Evolutionary conservation across 2,888 invertebrate genomes (phyloP).

Genomic region (Cynaeus angustus): DNA sequence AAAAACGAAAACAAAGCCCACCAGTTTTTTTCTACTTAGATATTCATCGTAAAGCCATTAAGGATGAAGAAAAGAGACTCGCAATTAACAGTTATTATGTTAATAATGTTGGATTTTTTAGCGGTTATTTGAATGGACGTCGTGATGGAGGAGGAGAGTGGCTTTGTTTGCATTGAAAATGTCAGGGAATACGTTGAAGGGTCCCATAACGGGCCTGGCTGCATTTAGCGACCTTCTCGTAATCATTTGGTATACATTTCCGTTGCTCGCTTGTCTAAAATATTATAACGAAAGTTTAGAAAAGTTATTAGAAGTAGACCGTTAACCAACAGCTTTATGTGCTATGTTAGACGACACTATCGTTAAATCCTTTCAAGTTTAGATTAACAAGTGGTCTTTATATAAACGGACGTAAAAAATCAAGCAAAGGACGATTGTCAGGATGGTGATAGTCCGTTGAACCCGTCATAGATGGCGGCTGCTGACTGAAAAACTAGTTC

Average conservation of each 20-base stretch:
- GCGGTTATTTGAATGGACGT: slow-evolving; percentile 11
- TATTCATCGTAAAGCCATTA: slow-evolving; percentile 13
- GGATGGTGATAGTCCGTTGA: slow-evolving; percentile 55
- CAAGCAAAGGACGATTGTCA: not conserved
- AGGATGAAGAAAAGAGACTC: not conserved
- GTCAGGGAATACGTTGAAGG: slow-evolving; percentile 19
- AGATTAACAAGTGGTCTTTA: slow-evolving; percentile 14
- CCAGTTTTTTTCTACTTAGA: not conserved
- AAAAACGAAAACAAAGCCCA: not conserved
- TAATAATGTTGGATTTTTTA: slow-evolving; percentile 21
- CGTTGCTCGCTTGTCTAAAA: slow-evolving; percentile 22
- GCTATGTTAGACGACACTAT: slow-evolving; percentile 44
- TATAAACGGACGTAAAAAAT: no score
- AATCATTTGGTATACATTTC: slow-evolving; percentile 40
- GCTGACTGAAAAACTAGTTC: slow-evolving; percentile 60
- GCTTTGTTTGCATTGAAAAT: slow-evolving; percentile 24
- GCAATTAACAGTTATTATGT: slow-evolving; percentile 34
- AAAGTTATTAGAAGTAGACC: slow-evolving; percentile 41
- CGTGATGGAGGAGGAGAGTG: slow-evolving; percentile 21
- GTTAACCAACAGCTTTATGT: slow-evolving; percentile 46
- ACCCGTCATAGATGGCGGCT: slow-evolving; percentile 62
- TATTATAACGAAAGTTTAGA: slow-evolving; percentile 41
- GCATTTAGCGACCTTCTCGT: slow-evolving; percentile 32
- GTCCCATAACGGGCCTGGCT: slow-evolving; percentile 18
- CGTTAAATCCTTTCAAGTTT: slow-evolving; percentile 28